These are phyloP conservation scores for Amphiprion ocellaris DNA, from an alignment of 2,113 vertebrate genomes.

Conservation along the genomic window DNA sequence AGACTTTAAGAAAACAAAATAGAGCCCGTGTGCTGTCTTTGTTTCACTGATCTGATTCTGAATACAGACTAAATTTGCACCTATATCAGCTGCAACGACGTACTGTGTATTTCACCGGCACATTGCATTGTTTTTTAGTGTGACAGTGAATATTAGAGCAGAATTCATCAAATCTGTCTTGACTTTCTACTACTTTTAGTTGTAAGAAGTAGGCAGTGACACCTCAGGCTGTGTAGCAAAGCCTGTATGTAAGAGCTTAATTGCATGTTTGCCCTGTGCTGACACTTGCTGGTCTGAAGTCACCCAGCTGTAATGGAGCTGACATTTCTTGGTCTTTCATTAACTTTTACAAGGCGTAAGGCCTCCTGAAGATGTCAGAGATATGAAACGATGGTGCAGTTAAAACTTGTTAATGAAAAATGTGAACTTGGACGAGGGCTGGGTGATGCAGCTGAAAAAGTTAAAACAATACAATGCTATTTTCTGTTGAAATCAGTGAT, in stretches of 20 bases:
- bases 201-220: background rate
- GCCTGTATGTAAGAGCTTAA: slow-evolving; percentile 4
- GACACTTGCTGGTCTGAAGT: slow-evolving; percentile 3
- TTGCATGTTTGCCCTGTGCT: slow-evolving; percentile 14
- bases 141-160: background rate
- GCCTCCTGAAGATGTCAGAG: background rate
- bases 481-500: no score
- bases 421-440: no score
- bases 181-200: background rate
- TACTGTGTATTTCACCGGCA: no score
- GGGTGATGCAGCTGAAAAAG: no score
- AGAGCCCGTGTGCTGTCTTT: no score
- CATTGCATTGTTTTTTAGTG: no score
- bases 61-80: no score
- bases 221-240: background rate
- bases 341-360: background rate
- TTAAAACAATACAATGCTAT: no score
- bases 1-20: background rate
- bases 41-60: no score
- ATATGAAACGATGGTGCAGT: slow-evolving; percentile 14
- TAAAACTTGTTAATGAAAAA: background rate
- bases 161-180: background rate
- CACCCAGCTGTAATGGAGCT: slow-evolving; percentile 3
- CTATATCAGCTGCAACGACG: no score
- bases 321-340: slow-evolving; percentile 37